A percentile compares a stretch with the other conserved stretches of the same genome.
Conservation (phyloP, 2,113 vertebrate species). For the Catharus minimus region DNA sequence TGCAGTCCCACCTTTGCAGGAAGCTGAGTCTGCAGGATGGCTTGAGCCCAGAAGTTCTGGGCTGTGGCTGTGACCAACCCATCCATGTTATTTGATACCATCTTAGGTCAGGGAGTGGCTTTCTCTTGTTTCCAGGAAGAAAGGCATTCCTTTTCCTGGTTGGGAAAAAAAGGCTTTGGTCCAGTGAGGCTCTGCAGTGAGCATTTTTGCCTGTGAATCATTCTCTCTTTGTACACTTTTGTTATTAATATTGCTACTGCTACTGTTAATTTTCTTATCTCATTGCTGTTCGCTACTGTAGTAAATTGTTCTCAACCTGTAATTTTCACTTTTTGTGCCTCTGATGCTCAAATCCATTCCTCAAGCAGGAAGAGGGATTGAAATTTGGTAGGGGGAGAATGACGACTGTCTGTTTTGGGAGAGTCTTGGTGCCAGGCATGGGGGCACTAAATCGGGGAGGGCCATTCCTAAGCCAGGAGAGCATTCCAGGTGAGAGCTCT, state of each 20-base stretch:
- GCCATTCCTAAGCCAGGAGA: background rate
- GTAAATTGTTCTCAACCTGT: background rate
- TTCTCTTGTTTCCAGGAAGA: background rate
- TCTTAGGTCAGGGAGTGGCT: background rate
- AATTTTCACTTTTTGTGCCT: background rate
- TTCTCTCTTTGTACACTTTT: background rate
- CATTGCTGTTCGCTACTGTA: background rate
- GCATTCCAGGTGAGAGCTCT: background rate
- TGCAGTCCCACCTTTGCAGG: constrained; percentile 70
- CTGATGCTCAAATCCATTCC: background rate
- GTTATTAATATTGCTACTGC: background rate
- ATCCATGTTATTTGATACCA: background rate
- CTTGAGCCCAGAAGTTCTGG: constrained; percentile 43
- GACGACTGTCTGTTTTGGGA: background rate
- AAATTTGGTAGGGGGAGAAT: accelerated
- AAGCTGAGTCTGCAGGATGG: constrained; percentile 56
- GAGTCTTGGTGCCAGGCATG: background rate
- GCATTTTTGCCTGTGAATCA: background rate
- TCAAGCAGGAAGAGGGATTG: background rate
- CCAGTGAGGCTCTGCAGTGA: background rate
- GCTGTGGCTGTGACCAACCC: background rate
- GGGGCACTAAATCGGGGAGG: background rate
- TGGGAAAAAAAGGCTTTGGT: accelerated
- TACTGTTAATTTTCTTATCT: background rate
- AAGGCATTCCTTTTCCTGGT: accelerated